Conservation (phyloP, 2,888 invertebrate genomes). For the Taphrorychus bicolor region DNA sequence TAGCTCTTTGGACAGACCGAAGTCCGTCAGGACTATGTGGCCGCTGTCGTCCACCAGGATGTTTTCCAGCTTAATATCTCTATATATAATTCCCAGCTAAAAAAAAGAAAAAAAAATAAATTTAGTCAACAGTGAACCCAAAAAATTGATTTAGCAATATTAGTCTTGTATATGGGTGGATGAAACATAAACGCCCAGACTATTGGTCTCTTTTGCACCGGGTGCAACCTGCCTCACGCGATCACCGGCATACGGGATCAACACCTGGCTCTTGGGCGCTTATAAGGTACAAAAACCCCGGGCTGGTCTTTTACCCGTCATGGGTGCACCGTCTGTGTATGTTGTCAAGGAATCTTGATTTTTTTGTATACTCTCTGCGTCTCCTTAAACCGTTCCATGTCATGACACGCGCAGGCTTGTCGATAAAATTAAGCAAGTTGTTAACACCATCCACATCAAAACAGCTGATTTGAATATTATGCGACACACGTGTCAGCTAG, state of each 20-base stretch:
- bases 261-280: background rate
- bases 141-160: background rate
- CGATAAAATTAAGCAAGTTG: background rate
- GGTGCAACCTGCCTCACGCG: background rate
- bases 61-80: constrained; percentile 97
- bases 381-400: background rate
- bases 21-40: constrained; percentile 96
- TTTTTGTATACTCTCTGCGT: background rate
- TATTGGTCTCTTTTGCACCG: background rate
- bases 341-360: too few species aligned
- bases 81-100: constrained; percentile 96
- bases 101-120: constrained; percentile 53
- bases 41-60: constrained; percentile 93
- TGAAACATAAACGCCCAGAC: background rate
- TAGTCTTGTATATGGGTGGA: too few species aligned
- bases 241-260: background rate
- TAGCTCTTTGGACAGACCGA: constrained; percentile 96
- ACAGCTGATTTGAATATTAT: background rate
- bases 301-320: background rate
- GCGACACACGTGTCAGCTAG: background rate
- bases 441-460: background rate
- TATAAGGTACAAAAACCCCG: background rate
- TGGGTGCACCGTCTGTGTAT: too few species aligned
- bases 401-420: background rate
- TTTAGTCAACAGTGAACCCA: background rate